Base-by-base conservation (phyloP, 2,888 invertebrate genomes). In the Andrena bicolor region DNA sequence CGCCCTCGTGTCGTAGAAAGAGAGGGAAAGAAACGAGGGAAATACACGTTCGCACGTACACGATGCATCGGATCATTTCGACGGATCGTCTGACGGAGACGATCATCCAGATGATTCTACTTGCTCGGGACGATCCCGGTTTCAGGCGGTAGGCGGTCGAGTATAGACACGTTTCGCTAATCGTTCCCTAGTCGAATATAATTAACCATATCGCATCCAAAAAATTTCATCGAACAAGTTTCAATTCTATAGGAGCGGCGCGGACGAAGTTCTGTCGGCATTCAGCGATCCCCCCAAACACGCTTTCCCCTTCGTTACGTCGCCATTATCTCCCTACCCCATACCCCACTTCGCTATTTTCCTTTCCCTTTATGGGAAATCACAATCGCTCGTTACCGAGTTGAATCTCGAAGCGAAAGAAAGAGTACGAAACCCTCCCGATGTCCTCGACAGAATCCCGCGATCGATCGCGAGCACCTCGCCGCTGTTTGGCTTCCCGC, bases 221-320 rank as follows among this genome's bases (percentile, higher is more conserved):
- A 77, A 86, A 80, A 66, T 63, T 63, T 86, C 87, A 93, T 93
- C 93, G 93, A 93, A 93, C 93, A 93, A 93, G 93, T 93, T 93
- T 93, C 93, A 92, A 93, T 93, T 93, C 93, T 90, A 35, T 83
- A 78, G 86, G 90, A 92, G 90, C 86, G 89, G 89, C 90, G 89
- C 88, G 92, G 91, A 91, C 91, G 89, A 91, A 91, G 88, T 91
- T 81, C 87, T 74, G 83, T 82, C 61, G 78, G 63, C 32, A 58
- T 76, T 58, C 13, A 53, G 32, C 68, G 32, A 66, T 58, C 32
- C 35, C 56, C n/a, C 51, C n/a, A n/a, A n/a, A n/a, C 68, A 48
- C 16, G 41, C 73, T 20, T 76, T 61, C 20, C 20, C 60, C 20
- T 48, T 20, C 70, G 66, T 56, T 48, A 41, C 68, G 49, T 64